Evolutionary conservation across 1,140 invertebrate species (phyloP).

Genomic region (Sitobion miscanthi): DNA sequence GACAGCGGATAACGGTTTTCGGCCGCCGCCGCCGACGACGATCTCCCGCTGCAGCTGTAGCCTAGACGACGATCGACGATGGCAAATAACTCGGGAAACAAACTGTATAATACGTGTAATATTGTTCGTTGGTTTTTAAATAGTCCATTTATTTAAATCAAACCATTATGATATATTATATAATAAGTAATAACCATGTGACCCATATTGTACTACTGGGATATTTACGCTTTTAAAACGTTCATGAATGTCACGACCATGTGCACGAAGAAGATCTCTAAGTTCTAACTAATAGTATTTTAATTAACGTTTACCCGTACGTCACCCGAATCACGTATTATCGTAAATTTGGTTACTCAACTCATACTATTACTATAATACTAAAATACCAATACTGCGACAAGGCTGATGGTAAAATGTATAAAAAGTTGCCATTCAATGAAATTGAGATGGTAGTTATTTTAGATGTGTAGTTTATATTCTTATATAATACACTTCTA

Average conservation of each 20-base stretch:
- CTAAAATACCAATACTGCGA: background rate
- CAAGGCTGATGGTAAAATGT: background rate
- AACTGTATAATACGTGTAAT: background rate
- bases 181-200: too few species aligned
- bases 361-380: too few species aligned
- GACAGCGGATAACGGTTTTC: conserved; percentile 33
- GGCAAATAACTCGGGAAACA: background rate
- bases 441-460: background rate
- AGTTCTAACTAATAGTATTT: background rate
- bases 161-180: background rate
- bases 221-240: background rate
- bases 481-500: background rate
- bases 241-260: background rate
- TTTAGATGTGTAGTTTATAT: too few species aligned
- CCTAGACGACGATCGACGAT: background rate
- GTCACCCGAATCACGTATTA: background rate
- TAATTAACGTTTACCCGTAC: background rate
- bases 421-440: background rate
- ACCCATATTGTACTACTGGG: background rate
- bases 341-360: background rate
- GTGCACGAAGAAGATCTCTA: background rate
- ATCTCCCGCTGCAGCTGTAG: background rate
- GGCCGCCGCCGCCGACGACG: background rate
- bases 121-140: background rate
- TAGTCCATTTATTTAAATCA: background rate